These are phyloP conservation scores for Thrips palmi DNA, from an alignment of 1,140 invertebrate species.

Conservation along the genomic window DNA sequence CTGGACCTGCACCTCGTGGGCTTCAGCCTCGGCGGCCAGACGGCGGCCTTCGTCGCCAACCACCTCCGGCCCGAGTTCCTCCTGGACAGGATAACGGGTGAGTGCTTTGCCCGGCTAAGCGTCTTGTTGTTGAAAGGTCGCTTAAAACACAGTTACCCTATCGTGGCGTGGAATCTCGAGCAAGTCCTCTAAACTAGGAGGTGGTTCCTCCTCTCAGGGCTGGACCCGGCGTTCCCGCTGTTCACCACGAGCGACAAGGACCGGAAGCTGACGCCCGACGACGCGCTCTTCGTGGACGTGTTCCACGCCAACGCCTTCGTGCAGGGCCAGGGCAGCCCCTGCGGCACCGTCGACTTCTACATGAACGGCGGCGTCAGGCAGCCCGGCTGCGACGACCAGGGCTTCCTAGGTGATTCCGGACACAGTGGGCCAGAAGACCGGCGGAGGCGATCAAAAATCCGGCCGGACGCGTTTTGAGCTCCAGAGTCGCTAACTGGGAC, in stretches of 20 bases:
- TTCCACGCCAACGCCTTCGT: slow-evolving; percentile 53
- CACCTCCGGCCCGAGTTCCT: slow-evolving; percentile 26
- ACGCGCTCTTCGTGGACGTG: slow-evolving; percentile 52
- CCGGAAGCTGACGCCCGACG: slow-evolving; percentile 42
- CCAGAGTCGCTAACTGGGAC: too few relatives aligned
- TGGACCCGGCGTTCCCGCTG: slow-evolving; percentile 48
- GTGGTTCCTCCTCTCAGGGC: slow-evolving; percentile 22
- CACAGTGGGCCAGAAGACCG: slow-evolving; percentile 10
- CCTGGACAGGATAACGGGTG: slow-evolving; percentile 38
- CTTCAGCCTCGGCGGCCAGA: slow-evolving; percentile 47
- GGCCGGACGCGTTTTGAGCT: too few relatives aligned
- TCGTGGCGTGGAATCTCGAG: too few relatives aligned
- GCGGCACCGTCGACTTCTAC: slow-evolving; percentile 53
- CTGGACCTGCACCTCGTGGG: slow-evolving; percentile 43
- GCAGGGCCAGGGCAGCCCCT: slow-evolving; percentile 37
- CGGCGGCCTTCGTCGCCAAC: slow-evolving; percentile 35
- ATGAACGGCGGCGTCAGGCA: slow-evolving; percentile 49
- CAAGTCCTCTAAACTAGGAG: too few relatives aligned
- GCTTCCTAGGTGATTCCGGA: background rate
- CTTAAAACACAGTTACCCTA: too few relatives aligned
- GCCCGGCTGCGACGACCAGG: slow-evolving; percentile 35
- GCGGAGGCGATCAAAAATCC: background rate
- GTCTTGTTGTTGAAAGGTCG: too few relatives aligned
- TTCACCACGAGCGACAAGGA: slow-evolving; percentile 32
- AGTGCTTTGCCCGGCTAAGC: too few relatives aligned